Base-by-base conservation (phyloP, 2,797 vertebrate genomes). In the Sebastes taczanowskii region DNA sequence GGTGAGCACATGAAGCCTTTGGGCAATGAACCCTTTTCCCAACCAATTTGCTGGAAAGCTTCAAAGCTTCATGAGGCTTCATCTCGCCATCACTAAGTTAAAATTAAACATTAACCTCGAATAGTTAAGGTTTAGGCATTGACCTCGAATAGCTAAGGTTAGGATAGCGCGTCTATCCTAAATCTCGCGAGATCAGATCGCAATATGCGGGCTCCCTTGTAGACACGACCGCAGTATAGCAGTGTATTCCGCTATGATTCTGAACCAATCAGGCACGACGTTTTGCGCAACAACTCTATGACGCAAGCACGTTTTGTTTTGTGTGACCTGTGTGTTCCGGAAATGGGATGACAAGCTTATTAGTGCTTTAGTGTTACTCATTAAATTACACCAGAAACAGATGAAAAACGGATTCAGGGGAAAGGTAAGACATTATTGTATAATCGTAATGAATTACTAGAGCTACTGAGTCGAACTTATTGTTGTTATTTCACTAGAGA, bases 331-430 rank as follows among this genome's bases (percentile, higher is more conserved):
- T 52, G 20, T 27, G 32, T 73, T 77, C 52, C 85, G 85, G 88
- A 92, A 91, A 68, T 90, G 68, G 82, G 42, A 72, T 78, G 82
- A 82, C 35, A 35, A 83, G 63, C 58, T 63, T 32, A 46, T 42
- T 38, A 38, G 42, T 46, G 46, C 18, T 14, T 52, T 20, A 52
- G 71, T 49, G 18, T 70, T 70, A 30, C 14, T 71, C 0, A 16
- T 2, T 42, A 49, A 49, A 9, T 71, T 64, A 18, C 9, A 59
- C 53, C 7, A 52, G 23, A 7, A 18, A 27, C 22, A 25, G 35
- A 74, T 62, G 32, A 53, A 13, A 30, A 11, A 34, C 27, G 10
- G n/a, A 4, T 61, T 69, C 22, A 5, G 6, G 6, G 6, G 5
- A 74, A 83, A 85, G 86, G 89, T 92, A 87, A 83, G 74, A 6